These are phyloP conservation scores for Apotomis capreana DNA, from an alignment of 2,888 invertebrate genomes.

Conservation along the genomic window DNA sequence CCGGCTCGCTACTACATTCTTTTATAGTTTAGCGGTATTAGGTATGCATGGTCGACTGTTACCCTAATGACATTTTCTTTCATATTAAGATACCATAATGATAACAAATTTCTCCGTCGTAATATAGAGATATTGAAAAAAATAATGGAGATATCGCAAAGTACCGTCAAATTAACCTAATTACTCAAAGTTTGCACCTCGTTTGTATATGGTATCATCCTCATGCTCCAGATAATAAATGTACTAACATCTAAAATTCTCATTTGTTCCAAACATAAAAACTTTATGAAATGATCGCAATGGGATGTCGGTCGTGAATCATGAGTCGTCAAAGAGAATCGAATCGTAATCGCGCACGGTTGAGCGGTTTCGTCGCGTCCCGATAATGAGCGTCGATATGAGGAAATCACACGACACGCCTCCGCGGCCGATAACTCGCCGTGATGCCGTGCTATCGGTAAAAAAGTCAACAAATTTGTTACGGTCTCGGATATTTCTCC, in stretches of 20 bases:
- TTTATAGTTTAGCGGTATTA: no score
- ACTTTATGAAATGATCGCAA: slow-evolving; percentile 53
- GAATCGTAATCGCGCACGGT: slow-evolving; percentile 71
- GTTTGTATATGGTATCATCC: no score
- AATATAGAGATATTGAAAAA: no score
- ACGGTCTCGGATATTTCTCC: slow-evolving; percentile 55
- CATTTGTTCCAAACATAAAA: slow-evolving; percentile 6
- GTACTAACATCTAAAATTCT: not conserved
- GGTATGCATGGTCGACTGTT: no score
- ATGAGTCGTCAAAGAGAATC: slow-evolving; percentile 73
- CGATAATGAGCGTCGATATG: slow-evolving; percentile 71
- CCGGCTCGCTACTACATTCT: no score
- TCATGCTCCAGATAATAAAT: no score
- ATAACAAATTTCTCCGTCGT: no score
- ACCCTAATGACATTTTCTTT: no score
- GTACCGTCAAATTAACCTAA: no score
- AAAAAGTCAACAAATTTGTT: slow-evolving; percentile 68
- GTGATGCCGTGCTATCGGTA: slow-evolving; percentile 60
- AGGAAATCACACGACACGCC: slow-evolving; percentile 62
- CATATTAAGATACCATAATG: no score
- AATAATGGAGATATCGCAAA: no score
- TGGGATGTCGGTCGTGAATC: slow-evolving; percentile 69
- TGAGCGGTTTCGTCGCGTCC: slow-evolving; percentile 60
- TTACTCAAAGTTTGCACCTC: no score
- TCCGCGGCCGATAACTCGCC: slow-evolving; percentile 56